These are phyloP conservation scores for Neodiprion pinetum DNA, from an alignment of 1,140 invertebrate species.

Conservation along the genomic window DNA sequence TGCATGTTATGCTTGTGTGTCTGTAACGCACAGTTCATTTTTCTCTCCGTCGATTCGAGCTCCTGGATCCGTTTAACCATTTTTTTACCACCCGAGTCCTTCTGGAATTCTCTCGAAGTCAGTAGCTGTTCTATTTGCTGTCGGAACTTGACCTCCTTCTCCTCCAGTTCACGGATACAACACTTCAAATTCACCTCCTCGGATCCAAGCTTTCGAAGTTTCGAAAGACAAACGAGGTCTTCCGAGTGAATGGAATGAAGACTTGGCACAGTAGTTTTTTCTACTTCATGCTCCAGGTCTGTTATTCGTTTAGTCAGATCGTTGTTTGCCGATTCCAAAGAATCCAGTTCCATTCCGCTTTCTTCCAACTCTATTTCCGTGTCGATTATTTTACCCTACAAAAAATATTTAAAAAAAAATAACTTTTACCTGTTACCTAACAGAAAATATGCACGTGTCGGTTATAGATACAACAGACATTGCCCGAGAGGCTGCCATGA, in stretches of 20 bases:
- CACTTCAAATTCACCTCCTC: constrained; percentile 45
- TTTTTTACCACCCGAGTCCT: constrained; percentile 16
- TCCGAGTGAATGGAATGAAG: constrained; percentile 48
- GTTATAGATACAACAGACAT: no score
- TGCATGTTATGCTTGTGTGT: constrained; percentile 15
- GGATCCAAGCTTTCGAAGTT: constrained; percentile 45
- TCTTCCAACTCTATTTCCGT: constrained; percentile 51
- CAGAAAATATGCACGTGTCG: no score
- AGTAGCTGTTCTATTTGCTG: constrained; percentile 45
- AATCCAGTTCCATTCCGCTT: constrained; percentile 43
- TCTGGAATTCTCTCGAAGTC: constrained; percentile 24
- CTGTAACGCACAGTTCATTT: constrained; percentile 14
- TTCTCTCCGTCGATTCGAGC: constrained; percentile 16
- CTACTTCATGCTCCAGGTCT: constrained; percentile 37
- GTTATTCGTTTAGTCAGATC: constrained; percentile 41
- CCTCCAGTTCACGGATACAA: constrained; percentile 45
- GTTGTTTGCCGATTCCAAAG: constrained; percentile 39
- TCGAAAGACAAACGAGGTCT: constrained; percentile 45
- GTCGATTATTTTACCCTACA: constrained; percentile 52
- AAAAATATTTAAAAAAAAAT: neutral
- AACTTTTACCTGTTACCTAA: neutral
- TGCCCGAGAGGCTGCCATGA: no score
- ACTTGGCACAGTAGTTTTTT: constrained; percentile 31
- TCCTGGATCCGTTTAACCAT: constrained; percentile 18
- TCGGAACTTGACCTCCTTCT: constrained; percentile 38